Evolutionary conservation across 2,797 vertebrate species (phyloP).

Genomic region (Poecilia picta): DNA sequence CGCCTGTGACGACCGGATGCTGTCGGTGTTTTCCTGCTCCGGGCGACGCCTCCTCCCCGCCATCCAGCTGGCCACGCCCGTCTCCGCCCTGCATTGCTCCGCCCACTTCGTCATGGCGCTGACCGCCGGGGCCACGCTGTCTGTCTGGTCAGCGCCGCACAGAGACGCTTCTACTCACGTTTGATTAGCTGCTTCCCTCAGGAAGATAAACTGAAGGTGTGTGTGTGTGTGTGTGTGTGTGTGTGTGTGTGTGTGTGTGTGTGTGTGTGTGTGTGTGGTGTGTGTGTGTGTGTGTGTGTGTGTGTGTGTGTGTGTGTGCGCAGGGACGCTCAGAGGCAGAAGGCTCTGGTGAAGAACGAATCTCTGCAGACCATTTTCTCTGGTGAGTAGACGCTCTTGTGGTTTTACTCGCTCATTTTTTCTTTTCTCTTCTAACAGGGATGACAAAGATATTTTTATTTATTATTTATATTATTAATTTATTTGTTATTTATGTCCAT

Average conservation of each 20-base stretch:
- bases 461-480: too few relatives aligned
- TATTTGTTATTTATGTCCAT: too few relatives aligned
- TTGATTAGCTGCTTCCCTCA: background rate
- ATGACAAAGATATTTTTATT: too few relatives aligned
- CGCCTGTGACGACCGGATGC: slow-evolving; percentile 90
- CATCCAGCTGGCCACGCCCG: slow-evolving; percentile 88
- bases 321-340: slow-evolving; percentile 94
- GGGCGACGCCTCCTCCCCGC: slow-evolving; percentile 93
- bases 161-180: background rate
- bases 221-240: slow-evolving; percentile 9
- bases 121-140: slow-evolving; percentile 89
- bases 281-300: too few relatives aligned
- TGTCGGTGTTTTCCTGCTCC: slow-evolving; percentile 93
- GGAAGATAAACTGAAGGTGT: background rate
- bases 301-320: too few relatives aligned
- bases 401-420: too few relatives aligned
- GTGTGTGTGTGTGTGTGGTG: too few relatives aligned
- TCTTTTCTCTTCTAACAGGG: too few relatives aligned
- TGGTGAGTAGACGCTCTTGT: slow-evolving; percentile 74
- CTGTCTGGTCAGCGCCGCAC: slow-evolving; percentile 87
- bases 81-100: slow-evolving; percentile 92
- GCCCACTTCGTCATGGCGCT: slow-evolving; percentile 93
- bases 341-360: slow-evolving; percentile 91
- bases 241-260: background rate
- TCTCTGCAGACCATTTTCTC: slow-evolving; percentile 90